Evolutionary conservation across 64 coral and sea anemone species (phyloP).

Genomic region (Dendronephthya gigantea): DNA sequence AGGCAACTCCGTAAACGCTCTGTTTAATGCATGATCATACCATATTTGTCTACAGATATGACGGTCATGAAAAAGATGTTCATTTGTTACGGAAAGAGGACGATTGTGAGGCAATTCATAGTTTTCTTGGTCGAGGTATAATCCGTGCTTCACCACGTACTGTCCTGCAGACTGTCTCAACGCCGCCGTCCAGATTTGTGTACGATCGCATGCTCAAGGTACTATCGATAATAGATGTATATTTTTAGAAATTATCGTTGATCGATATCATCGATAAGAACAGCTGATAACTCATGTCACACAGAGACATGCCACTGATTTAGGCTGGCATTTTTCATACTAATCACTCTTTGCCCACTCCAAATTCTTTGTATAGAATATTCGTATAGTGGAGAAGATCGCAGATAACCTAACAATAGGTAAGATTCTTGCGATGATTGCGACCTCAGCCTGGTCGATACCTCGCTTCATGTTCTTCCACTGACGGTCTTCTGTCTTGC

Average conservation of each 20-base stretch:
- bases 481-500: background rate
- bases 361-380: background rate
- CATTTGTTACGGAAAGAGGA: conserved; percentile 38
- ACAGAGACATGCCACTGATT: too few species aligned
- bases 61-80: background rate
- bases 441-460: too few species aligned
- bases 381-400: background rate
- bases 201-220: conserved; percentile 98
- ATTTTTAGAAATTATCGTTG: background rate
- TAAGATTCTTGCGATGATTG: background rate
- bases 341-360: too few species aligned
- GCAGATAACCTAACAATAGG: background rate
- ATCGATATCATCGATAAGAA: too few species aligned
- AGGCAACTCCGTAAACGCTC: too few species aligned
- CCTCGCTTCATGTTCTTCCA: too few species aligned
- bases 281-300: too few species aligned
- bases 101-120: conserved; percentile 15
- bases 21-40: too few species aligned
- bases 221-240: background rate
- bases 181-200: conserved; percentile 79
- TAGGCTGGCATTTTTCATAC: too few species aligned
- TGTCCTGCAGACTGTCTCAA: conserved; percentile 74
- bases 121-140: conserved; percentile 85
- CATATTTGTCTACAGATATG: background rate
- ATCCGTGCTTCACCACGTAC: conserved; percentile 54